Percentiles rank a stretch among this genome's conserved stretches.
phyloP scores from a whole-genome alignment of 1,140 invertebrate species.

The Lasaia peninsularis region DNA sequence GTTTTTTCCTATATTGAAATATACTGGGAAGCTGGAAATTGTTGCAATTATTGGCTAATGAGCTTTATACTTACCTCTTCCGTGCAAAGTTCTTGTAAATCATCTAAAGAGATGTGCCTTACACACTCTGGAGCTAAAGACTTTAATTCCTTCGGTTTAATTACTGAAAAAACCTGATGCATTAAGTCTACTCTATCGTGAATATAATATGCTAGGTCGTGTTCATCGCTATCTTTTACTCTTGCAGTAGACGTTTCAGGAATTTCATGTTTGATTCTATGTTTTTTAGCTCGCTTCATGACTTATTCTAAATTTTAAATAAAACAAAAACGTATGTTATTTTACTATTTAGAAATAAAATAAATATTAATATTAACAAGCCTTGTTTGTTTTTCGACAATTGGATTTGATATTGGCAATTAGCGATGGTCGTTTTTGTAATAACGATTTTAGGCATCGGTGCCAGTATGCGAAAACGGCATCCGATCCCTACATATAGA shows the following conservation, averaged over 20 bases:
- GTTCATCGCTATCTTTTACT: constrained; percentile 36
- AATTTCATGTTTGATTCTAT: constrained; percentile 48
- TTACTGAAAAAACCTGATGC: constrained; percentile 80
- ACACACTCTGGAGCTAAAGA: constrained; percentile 80
- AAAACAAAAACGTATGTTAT: too few relatives aligned
- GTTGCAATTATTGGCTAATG: too few relatives aligned
- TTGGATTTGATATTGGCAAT: too few relatives aligned
- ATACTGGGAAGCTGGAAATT: too few relatives aligned
- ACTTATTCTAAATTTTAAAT: not conserved
- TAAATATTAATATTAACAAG: too few relatives aligned
- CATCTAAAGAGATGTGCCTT: constrained; percentile 75
- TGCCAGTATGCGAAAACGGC: too few relatives aligned
- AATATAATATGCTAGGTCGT: constrained; percentile 78
- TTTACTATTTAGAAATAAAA: too few relatives aligned
- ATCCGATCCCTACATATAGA: too few relatives aligned
- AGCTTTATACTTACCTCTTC: constrained; percentile 72
- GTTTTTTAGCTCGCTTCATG: constrained; percentile 47
- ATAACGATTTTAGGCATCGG: too few relatives aligned
- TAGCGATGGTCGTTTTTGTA: too few relatives aligned
- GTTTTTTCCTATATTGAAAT: too few relatives aligned
- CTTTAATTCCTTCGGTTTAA: constrained; percentile 80
- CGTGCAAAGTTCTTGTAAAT: constrained; percentile 80
- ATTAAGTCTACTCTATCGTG: constrained; percentile 81
- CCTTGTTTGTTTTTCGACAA: too few relatives aligned
- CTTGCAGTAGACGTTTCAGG: constrained; percentile 40